phyloP scores from a whole-genome alignment of 2,113 vertebrate species.

The Corynorhinus townsendii region DNA sequence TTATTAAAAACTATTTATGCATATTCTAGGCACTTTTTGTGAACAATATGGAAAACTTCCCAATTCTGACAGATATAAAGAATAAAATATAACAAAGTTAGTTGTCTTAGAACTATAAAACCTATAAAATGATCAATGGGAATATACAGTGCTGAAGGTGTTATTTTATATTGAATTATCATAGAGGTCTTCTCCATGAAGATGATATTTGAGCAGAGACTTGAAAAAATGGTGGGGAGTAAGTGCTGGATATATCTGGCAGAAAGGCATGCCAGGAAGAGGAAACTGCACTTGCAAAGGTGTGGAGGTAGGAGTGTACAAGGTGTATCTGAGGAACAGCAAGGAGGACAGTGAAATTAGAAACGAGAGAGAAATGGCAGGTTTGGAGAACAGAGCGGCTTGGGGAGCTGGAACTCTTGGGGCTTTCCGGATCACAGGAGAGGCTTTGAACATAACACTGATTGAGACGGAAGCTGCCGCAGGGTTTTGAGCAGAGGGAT shows the following conservation, averaged over 20 bases:
- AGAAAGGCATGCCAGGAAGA: neutral
- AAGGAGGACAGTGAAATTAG: neutral
- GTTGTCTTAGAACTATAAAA: neutral
- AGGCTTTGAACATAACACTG: neutral
- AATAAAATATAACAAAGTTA: neutral
- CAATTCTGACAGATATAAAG: neutral
- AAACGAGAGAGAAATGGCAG: neutral
- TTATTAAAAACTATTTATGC: neutral
- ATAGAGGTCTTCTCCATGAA: neutral
- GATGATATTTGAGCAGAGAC: neutral
- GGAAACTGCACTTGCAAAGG: rapidly evolving
- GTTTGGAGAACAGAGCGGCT: neutral
- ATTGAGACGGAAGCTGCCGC: neutral
- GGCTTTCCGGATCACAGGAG: neutral
- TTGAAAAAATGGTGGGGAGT: neutral
- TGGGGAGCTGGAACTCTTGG: no score
- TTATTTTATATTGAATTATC: neutral
- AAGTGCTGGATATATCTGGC: neutral
- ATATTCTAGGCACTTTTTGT: neutral
- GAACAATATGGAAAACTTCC: neutral
- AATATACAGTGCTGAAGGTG: neutral
- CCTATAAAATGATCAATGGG: neutral
- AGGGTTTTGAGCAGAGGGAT: neutral
- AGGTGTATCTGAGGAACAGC: neutral
- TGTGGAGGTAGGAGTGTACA: neutral